These are phyloP conservation scores for Danio tinwini DNA, from an alignment of 2,797 vertebrate genomes.

Conservation along the genomic window DNA sequence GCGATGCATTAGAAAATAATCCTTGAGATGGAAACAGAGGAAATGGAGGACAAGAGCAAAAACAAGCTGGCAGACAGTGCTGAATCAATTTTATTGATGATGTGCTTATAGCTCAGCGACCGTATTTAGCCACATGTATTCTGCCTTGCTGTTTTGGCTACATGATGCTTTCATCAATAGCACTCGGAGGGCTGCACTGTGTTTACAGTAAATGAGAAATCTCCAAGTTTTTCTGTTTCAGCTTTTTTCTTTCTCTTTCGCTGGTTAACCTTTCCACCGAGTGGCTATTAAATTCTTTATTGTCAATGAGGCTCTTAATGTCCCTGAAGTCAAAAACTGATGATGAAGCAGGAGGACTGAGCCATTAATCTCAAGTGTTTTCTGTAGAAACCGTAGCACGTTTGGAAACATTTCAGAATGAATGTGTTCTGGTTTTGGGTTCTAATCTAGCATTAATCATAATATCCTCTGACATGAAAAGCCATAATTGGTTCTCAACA, in stretches of 20 bases:
- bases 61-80: constrained; percentile 29
- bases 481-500: not conserved
- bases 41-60: constrained; percentile 40
- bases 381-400: not conserved
- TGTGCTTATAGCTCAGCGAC: constrained; percentile 40
- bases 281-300: constrained; percentile 32
- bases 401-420: constrained; percentile 16
- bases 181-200: constrained; percentile 22
- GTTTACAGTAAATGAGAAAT: constrained; percentile 51
- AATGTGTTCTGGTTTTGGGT: not conserved
- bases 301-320: constrained; percentile 38
- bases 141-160: constrained; percentile 42
- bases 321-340: constrained; percentile 38
- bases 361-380: constrained; percentile 33
- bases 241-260: not conserved
- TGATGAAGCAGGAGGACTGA: constrained; percentile 41
- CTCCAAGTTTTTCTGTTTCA: constrained; percentile 23
- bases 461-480: constrained; percentile 18
- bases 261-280: constrained; percentile 10
- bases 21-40: not conserved
- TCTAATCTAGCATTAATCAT: constrained; percentile 39
- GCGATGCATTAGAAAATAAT: constrained; percentile 21
- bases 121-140: constrained; percentile 47
- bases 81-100: constrained; percentile 54
- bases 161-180: constrained; percentile 45